phyloP scores from a whole-genome alignment of 2,113 vertebrate species.

The Clarias gariepinus region DNA sequence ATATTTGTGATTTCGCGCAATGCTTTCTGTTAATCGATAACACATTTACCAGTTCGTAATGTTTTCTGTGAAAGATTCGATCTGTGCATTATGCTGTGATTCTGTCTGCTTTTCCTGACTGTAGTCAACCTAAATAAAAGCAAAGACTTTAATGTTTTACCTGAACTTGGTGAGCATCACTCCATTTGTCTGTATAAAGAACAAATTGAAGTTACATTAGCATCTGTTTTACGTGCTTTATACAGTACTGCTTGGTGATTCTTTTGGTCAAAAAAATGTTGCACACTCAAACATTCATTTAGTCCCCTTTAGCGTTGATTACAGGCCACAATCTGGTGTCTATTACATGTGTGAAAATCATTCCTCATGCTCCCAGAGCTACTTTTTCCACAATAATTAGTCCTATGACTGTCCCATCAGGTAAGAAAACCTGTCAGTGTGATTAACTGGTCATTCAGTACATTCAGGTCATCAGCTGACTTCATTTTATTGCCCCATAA shows the following conservation, averaged over 20 bases:
- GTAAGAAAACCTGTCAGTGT: no score
- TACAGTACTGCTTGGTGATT: neutral
- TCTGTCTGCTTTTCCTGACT: constrained; percentile 25
- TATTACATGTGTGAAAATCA: no score
- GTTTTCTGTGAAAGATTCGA: constrained; percentile 11
- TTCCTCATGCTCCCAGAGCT: no score
- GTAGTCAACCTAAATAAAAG: constrained; percentile 19
- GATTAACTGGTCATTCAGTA: no score
- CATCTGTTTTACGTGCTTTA: neutral
- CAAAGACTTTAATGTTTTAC: neutral
- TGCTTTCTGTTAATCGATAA: constrained; percentile 31
- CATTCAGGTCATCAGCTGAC: no score
- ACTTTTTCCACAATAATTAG: no score
- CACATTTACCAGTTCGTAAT: constrained; percentile 12
- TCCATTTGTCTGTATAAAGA: neutral
- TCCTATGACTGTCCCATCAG: no score
- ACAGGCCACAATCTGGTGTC: no score
- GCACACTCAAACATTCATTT: no score
- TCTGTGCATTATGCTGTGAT: constrained; percentile 21
- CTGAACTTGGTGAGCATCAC: neutral
- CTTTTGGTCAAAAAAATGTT: neutral
- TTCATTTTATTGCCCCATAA: no score
- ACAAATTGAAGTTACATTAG: neutral
- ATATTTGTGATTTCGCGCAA: neutral
- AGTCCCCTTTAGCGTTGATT: no score